A percentile compares a stretch with the other conserved stretches of the same genome.
These are phyloP conservation scores for Plutomurus gul DNA, from an alignment of 1,140 invertebrate species.

Conservation along the genomic window DNA sequence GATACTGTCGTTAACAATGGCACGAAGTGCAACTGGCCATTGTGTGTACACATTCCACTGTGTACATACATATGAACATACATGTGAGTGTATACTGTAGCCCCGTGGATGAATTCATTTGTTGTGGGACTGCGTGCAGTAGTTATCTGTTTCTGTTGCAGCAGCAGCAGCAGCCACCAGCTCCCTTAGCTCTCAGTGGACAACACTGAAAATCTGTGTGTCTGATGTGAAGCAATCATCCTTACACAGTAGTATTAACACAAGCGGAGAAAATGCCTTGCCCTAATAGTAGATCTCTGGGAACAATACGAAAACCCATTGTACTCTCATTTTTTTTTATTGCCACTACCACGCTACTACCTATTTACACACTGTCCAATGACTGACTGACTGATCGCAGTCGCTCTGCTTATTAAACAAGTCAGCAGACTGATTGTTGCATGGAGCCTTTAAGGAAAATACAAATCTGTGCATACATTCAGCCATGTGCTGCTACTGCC, in stretches of 20 bases:
- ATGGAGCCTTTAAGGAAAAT: not conserved
- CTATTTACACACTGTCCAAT: not conserved
- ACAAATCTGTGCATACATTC: too few species aligned
- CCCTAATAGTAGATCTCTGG: not conserved
- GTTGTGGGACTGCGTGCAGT: not conserved
- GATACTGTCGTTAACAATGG: too few species aligned
- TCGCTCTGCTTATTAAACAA: not conserved
- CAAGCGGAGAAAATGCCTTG: too few species aligned
- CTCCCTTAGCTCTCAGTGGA: too few species aligned
- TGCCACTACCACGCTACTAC: not conserved
- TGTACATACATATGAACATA: too few species aligned
- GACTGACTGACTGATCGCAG: not conserved
- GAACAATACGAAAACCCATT: not conserved
- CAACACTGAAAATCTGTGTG: conserved; percentile 23
- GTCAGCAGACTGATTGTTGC: not conserved
- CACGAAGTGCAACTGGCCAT: too few species aligned
- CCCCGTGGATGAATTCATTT: not conserved
- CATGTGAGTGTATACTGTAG: too few species aligned
- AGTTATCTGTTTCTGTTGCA: too few species aligned
- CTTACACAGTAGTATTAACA: not conserved
- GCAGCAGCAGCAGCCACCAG: too few species aligned
- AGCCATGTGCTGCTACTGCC: too few species aligned
- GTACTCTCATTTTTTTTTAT: conserved; percentile 27
- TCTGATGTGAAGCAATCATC: conserved; percentile 17
- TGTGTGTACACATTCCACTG: too few species aligned